Conservation (phyloP, 2,113 vertebrate species). For the Campylomormyrus tamandua region DNA sequence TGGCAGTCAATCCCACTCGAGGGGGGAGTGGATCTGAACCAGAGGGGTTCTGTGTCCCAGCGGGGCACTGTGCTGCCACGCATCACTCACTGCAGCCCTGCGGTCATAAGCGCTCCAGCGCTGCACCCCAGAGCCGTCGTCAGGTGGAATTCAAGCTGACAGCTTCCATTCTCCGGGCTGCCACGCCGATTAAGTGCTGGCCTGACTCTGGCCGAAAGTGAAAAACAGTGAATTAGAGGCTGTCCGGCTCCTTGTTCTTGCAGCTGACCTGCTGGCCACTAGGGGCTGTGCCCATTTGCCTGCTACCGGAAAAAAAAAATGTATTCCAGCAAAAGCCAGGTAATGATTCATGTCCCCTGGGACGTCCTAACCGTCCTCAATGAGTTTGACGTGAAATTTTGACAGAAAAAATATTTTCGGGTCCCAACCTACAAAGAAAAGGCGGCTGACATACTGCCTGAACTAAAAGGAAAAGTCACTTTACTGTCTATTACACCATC, state of each 20-base stretch:
- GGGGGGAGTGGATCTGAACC: not conserved
- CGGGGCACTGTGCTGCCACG: not conserved
- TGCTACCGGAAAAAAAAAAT: not conserved
- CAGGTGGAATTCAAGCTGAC: not conserved
- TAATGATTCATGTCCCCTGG: not conserved
- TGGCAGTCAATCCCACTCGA: not conserved
- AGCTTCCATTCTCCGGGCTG: not conserved
- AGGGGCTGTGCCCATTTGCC: not conserved
- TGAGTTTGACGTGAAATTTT: not conserved
- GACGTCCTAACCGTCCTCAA: not conserved
- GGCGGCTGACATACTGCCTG: not conserved
- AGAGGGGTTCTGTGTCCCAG: not conserved
- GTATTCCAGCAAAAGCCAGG: not conserved
- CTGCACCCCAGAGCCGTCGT: not conserved
- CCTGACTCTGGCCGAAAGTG: not conserved
- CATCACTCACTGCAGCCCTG: not conserved
- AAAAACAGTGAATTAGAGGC: not conserved
- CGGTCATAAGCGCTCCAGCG: not conserved
- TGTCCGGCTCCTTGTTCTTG: not conserved
- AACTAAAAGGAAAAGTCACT: not conserved
- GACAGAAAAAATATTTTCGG: not conserved
- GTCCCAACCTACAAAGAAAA: not conserved
- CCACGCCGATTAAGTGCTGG: not conserved
- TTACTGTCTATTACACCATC: not conserved
- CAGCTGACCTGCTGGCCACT: not conserved